Evolutionary conservation across 2,888 invertebrate genomes (phyloP).

Genomic region (Barypeithes pellucidus): DNA sequence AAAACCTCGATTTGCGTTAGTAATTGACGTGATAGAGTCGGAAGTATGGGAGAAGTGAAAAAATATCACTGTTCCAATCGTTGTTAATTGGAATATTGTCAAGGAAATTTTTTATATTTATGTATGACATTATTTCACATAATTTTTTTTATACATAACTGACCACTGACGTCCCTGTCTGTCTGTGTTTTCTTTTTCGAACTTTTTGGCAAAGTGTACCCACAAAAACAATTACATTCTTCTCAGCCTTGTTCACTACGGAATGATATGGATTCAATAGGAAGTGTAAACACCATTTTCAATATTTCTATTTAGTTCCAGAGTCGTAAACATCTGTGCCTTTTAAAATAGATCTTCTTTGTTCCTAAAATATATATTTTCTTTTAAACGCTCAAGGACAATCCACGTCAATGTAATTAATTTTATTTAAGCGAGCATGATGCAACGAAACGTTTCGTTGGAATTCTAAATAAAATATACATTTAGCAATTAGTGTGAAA

Average conservation of each 20-base stretch:
- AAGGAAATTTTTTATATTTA: neutral
- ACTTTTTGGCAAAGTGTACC: neutral
- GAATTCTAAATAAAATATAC: neutral
- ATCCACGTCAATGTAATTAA: neutral
- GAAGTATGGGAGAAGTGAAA: neutral
- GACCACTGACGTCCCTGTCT: neutral
- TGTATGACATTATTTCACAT: neutral
- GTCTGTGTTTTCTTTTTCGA: neutral
- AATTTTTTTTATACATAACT: neutral
- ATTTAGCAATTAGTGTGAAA: neutral
- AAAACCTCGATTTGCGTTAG: neutral
- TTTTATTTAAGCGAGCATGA: too few species aligned
- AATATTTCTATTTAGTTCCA: neutral
- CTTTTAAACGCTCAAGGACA: neutral
- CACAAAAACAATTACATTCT: too few species aligned
- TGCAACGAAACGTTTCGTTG: too few species aligned
- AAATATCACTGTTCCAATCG: neutral
- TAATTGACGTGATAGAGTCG: too few species aligned
- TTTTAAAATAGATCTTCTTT: constrained; percentile 7
- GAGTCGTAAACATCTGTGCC: constrained; percentile 1
- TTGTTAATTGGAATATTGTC: neutral
- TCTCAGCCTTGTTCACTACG: too few species aligned
- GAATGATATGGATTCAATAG: too few species aligned
- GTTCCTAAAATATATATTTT: constrained; percentile 11
- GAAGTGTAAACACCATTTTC: neutral